These are phyloP conservation scores for Aphaenogaster floridana DNA, from an alignment of 1,140 invertebrate genomes.

Conservation along the genomic window DNA sequence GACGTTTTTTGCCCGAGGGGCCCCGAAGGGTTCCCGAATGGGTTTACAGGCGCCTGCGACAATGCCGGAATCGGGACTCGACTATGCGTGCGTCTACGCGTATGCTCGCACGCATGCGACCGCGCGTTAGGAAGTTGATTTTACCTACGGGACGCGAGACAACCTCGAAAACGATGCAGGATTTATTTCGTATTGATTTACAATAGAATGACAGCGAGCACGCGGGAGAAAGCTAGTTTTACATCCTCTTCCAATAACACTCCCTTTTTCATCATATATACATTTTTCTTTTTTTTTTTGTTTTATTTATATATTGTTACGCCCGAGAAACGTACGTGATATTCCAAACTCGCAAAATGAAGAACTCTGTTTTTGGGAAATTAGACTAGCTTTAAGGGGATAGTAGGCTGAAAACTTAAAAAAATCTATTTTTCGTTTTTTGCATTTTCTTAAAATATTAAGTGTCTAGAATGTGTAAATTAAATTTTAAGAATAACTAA, in stretches of 20 bases:
- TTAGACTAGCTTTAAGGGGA: too few relatives aligned
- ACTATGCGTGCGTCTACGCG: slow-evolving; percentile 4
- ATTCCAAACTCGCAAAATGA: too few relatives aligned
- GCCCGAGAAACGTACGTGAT: too few relatives aligned
- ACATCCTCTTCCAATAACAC: not conserved
- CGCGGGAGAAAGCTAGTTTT: not conserved
- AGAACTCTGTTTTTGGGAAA: too few relatives aligned
- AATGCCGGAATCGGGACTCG: slow-evolving; percentile 34
- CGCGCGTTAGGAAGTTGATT: not conserved
- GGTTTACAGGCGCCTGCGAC: slow-evolving; percentile 41
- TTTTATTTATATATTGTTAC: not conserved
- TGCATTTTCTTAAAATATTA: too few relatives aligned
- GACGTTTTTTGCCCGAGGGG: slow-evolving; percentile 54
- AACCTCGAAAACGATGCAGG: slow-evolving; percentile 2
- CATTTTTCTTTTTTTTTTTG: not conserved
- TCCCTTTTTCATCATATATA: not conserved
- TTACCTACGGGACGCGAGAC: not conserved
- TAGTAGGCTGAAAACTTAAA: too few relatives aligned
- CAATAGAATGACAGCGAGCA: not conserved
- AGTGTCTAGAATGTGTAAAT: too few relatives aligned
- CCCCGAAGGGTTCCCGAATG: slow-evolving; percentile 44
- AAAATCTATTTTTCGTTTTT: too few relatives aligned
- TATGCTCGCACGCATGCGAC: slow-evolving; percentile 4
- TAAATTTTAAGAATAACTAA: too few relatives aligned
- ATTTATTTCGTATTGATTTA: slow-evolving; percentile 13